A percentile compares a stretch with the other conserved stretches of the same genome.
Conservation (phyloP, 2,888 invertebrate genomes). For the Rhagonycha lutea region DNA sequence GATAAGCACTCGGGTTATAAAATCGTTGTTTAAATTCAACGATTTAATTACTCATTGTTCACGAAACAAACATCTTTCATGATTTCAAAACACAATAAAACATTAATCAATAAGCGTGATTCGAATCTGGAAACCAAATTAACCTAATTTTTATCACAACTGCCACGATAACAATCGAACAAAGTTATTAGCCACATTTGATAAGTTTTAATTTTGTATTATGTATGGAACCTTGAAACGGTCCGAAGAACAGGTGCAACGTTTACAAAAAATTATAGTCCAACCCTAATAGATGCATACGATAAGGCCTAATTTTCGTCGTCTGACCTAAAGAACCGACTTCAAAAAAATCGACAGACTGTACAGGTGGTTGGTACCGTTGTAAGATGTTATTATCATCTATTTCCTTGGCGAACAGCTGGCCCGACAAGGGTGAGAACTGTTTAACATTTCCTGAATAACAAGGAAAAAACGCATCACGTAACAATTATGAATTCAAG, state of each 20-base stretch:
- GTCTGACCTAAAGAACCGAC: constrained; percentile 32
- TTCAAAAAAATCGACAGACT: constrained; percentile 25
- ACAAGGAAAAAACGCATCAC: background rate
- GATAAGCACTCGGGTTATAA: constrained; percentile 15
- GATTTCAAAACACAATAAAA: constrained; percentile 20
- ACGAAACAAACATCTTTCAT: constrained; percentile 16
- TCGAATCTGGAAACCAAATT: constrained; percentile 16
- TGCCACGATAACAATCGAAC: background rate
- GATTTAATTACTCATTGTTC: constrained; percentile 26
- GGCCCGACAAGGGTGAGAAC: constrained; percentile 33
- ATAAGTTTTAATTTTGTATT: background rate
- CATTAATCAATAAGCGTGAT: constrained; percentile 18
- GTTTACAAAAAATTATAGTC: background rate
- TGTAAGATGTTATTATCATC: constrained; percentile 41
- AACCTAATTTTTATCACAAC: constrained; percentile 3
- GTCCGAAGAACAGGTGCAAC: background rate
- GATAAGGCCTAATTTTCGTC: constrained; percentile 30
- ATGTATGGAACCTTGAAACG: background rate
- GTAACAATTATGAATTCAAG: background rate
- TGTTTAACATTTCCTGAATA: constrained; percentile 29
- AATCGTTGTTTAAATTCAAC: constrained; percentile 18
- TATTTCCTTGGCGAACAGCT: constrained; percentile 42
- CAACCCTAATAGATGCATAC: constrained; percentile 10
- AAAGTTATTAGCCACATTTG: background rate
- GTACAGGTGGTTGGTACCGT: constrained; percentile 42